Evolutionary conservation across 1,140 invertebrate genomes (phyloP).

Genomic region (Drosophila elegans): DNA sequence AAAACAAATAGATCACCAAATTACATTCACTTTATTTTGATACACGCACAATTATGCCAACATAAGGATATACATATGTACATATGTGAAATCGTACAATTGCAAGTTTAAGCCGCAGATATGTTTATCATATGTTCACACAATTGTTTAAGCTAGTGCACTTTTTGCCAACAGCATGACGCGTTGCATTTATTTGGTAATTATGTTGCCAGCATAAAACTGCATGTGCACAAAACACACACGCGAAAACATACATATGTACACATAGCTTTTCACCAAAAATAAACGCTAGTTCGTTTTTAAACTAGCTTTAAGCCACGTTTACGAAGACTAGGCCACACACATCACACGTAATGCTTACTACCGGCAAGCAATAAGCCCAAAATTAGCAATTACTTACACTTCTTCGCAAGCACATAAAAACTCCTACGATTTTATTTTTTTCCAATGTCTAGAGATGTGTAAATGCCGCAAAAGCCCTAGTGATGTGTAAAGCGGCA

Average conservation of each 20-base stretch:
- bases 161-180: neutral
- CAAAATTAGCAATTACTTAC: constrained; percentile 23
- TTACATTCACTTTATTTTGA: constrained; percentile 14
- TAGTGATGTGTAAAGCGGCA: constrained; percentile 1
- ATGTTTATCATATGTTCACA: neutral
- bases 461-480: neutral
- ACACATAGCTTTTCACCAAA: neutral
- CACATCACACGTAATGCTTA: neutral
- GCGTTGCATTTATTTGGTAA: neutral
- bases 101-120: neutral
- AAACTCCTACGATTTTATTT: constrained; percentile 29
- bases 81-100: neutral
- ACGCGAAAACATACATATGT: constrained; percentile 36
- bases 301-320: neutral
- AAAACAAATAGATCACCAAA: constrained; percentile 14
- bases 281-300: neutral
- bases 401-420: constrained; percentile 18
- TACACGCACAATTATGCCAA: constrained; percentile 14
- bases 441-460: constrained; percentile 30
- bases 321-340: neutral
- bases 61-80: constrained; percentile 11
- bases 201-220: constrained; percentile 36
- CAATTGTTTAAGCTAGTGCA: neutral
- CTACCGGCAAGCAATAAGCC: constrained; percentile 16
- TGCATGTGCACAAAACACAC: constrained; percentile 46